These are phyloP conservation scores for Poeciliopsis retropinna DNA, from an alignment of 2,113 vertebrate genomes.

Conservation along the genomic window DNA sequence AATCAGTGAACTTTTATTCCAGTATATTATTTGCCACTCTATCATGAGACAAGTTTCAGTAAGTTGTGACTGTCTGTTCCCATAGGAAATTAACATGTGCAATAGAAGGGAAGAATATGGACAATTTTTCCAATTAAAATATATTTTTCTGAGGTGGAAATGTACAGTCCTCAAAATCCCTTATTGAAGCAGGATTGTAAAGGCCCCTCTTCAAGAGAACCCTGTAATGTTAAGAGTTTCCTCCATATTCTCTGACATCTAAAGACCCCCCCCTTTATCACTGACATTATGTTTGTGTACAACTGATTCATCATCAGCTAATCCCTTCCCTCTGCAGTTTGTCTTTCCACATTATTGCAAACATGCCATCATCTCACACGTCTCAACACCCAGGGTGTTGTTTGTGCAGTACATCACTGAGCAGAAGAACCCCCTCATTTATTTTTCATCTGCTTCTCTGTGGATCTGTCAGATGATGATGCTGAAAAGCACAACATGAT, in stretches of 20 bases:
- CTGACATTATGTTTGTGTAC: conserved; percentile 32
- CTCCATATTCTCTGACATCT: conserved; percentile 15
- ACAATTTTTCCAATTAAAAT: conserved; percentile 1
- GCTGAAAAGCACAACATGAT: conserved; percentile 29
- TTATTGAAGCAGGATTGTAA: neutral
- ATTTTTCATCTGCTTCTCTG: conserved; percentile 27
- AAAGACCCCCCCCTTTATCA: neutral
- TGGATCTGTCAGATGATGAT: conserved; percentile 29
- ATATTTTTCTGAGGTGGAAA: conserved; percentile 13
- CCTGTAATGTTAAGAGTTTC: neutral
- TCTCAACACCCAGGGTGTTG: conserved; percentile 34
- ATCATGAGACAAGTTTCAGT: conserved; percentile 2
- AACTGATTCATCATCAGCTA: conserved; percentile 55
- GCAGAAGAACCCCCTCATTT: conserved; percentile 24
- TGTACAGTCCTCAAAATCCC: neutral
- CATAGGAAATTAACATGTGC: neutral
- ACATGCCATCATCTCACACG: conserved; percentile 47
- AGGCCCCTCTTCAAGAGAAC: neutral
- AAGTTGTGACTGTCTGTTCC: neutral
- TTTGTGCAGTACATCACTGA: conserved; percentile 33
- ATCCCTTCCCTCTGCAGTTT: conserved; percentile 57
- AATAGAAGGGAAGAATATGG: neutral
- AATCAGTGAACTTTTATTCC: conserved; percentile 3
- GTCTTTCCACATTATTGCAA: conserved; percentile 61
- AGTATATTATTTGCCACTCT: conserved; percentile 5